Evolutionary conservation across 2,113 vertebrate genomes (phyloP).

Genomic region (Silurus asotus): DNA sequence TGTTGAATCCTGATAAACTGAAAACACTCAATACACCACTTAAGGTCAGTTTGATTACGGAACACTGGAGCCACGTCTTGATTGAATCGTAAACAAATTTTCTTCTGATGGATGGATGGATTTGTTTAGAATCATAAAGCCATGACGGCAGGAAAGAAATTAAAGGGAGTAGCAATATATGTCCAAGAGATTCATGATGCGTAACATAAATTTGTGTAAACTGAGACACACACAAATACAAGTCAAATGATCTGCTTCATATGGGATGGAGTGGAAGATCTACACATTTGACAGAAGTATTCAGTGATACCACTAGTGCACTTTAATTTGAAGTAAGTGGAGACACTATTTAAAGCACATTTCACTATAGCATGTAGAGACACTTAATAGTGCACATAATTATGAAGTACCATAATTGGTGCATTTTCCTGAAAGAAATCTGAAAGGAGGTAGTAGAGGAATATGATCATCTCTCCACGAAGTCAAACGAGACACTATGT

Average conservation of each 20-base stretch:
- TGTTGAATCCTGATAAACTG: not conserved
- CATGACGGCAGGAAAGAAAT: not conserved
- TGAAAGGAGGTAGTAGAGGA: not conserved
- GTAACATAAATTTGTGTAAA: not conserved
- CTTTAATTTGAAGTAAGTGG: not conserved
- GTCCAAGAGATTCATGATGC: not conserved
- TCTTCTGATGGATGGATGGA: not conserved
- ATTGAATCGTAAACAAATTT: not conserved
- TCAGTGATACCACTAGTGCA: not conserved
- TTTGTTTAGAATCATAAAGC: not conserved
- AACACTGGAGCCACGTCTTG: not conserved
- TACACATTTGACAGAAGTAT: not conserved
- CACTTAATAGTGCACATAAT: not conserved
- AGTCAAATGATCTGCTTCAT: not conserved
- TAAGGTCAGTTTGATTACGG: not conserved
- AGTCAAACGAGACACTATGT: not conserved
- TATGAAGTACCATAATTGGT: not conserved
- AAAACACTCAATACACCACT: not conserved
- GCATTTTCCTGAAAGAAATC: not conserved
- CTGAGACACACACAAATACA: not conserved
- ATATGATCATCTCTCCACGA: not conserved
- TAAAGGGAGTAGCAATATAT: not conserved
- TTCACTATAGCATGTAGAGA: not conserved
- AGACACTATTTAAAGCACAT: not conserved
- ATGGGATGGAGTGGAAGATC: too few relatives aligned